Evolutionary conservation across 2,888 invertebrate species (phyloP), one percentile per base, ranked within the genome.

Genomic region (Dicyrtoma fusca): DNA sequence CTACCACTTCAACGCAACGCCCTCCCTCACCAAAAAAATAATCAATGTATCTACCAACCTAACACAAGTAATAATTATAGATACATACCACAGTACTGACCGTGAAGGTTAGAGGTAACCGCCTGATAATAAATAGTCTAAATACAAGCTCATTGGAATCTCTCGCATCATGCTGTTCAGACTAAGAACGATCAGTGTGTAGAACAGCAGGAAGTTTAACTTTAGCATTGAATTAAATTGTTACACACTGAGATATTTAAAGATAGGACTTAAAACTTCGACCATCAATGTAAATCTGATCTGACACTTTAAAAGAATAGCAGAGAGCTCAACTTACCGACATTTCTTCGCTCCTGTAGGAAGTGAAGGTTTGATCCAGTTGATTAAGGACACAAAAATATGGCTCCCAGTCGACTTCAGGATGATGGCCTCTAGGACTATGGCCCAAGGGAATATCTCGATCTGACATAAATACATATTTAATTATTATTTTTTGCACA

Each of bases 311-410:
- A 34, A 8, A 5, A 8, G 34, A 34, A 34, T 21, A 53, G 53
- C 17, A 17, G 2, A 53, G 21, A 53, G 49, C 49, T 49, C 53
- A 17, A 88, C 90, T 89, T 82, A 91, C 90, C 84, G 90, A 89
- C 84, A 92, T 89, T 84, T 92, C 91, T 84, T 92, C 91, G 83
- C 89, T 90, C 78, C 90, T 87, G 85, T 91, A 91, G 57, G 90
- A 89, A 14, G 90, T 90, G 82, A 92, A 88, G 73, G 89, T 90
- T 82, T 89, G 88, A 80, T 90, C 88, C 83, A 91, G 90, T 84
- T 91, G 90, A 80, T 90, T 87, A 81, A 92, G 86, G 55, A 92
- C 91, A 84, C 91, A 91, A 85, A 90, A 92, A 85, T 89, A 90
- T 17, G 91, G 91, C 84, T 91, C 90, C 91, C 91, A 92, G 45